These are phyloP conservation scores for Hypselothyrea guttata DNA, from an alignment of 2,888 invertebrate genomes.

Conservation along the genomic window DNA sequence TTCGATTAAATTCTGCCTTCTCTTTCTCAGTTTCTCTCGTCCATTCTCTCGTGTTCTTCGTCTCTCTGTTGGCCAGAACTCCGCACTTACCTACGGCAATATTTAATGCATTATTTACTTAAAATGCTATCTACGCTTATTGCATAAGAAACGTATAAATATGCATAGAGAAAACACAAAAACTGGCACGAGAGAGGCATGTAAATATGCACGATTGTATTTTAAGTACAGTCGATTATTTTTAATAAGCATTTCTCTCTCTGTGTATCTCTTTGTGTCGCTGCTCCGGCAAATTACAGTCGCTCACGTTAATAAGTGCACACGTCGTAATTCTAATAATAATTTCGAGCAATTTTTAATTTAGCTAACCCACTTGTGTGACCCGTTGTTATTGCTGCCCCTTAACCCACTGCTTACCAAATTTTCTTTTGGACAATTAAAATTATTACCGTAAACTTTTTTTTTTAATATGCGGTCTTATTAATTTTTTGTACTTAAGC, in stretches of 20 bases:
- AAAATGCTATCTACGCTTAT: slow-evolving; percentile 54
- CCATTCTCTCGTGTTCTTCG: neutral
- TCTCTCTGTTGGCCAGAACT: slow-evolving; percentile 13
- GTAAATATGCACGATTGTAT: slow-evolving; percentile 40
- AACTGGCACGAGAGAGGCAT: slow-evolving; percentile 1
- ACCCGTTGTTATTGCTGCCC: slow-evolving; percentile 13
- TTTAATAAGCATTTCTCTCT: slow-evolving; percentile 45
- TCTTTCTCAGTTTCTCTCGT: neutral
- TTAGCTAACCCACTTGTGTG: slow-evolving; percentile 50
- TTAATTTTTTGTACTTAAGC: slow-evolving; percentile 28
- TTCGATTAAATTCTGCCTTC: slow-evolving; percentile 15
- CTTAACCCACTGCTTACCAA: neutral
- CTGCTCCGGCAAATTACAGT: slow-evolving; percentile 27
- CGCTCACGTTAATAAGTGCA: slow-evolving; percentile 29
- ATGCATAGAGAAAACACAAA: neutral
- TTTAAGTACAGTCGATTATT: slow-evolving; percentile 63
- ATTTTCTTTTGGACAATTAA: no score
- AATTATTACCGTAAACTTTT: no score
- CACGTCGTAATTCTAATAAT: slow-evolving; percentile 57
- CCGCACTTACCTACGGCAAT: slow-evolving; percentile 69
- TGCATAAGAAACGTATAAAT: slow-evolving; percentile 35
- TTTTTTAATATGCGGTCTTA: no score
- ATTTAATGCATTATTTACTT: slow-evolving; percentile 64
- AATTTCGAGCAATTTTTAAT: slow-evolving; percentile 55
- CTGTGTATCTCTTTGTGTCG: no score